A percentile compares a stretch with the other conserved stretches of the same genome.
Evolutionary conservation across 2,888 invertebrate genomes (phyloP).

Genomic region (Chalcis sispes): DNA sequence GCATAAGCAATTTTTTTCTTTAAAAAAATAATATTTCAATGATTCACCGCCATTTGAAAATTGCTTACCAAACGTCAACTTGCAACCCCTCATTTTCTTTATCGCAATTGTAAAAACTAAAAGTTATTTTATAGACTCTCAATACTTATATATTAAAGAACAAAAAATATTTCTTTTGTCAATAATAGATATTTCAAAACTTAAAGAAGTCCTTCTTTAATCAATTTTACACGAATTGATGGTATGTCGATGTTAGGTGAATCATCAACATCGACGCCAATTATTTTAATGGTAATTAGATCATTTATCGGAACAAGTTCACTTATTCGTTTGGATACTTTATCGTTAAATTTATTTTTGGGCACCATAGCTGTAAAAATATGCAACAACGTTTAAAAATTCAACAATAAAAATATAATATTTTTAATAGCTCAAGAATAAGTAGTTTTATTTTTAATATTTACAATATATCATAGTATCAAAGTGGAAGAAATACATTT

Average conservation of each 20-base stretch:
- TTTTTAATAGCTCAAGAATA: too few relatives aligned
- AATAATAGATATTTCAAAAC: not conserved
- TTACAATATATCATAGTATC: too few relatives aligned
- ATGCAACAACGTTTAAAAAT: too few relatives aligned
- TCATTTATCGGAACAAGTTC: slow-evolving; percentile 16
- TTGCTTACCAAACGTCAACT: slow-evolving; percentile 7
- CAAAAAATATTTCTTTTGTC: slow-evolving; percentile 8
- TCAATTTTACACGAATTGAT: slow-evolving; percentile 56
- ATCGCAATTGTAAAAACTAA: slow-evolving; percentile 12
- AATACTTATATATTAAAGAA: slow-evolving; percentile 6
- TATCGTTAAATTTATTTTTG: slow-evolving; percentile 44
- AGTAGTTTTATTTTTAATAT: too few relatives aligned
- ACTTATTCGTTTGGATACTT: slow-evolving; percentile 20
- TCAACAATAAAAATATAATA: too few relatives aligned
- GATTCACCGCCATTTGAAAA: slow-evolving; percentile 26
- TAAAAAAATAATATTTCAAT: slow-evolving; percentile 38
- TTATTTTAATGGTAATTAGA: slow-evolving; percentile 35
- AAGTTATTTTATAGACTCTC: slow-evolving; percentile 9
- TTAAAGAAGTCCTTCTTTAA: slow-evolving; percentile 58
- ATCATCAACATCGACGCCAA: slow-evolving; percentile 4
- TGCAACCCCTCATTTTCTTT: not conserved
- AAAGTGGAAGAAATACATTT: too few relatives aligned
- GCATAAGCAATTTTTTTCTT: slow-evolving; percentile 2
- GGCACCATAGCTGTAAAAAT: slow-evolving; percentile 59
- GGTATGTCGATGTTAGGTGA: slow-evolving; percentile 63